Conservation (phyloP, 2,797 vertebrate species). For the Sebastes matsubarae region DNA sequence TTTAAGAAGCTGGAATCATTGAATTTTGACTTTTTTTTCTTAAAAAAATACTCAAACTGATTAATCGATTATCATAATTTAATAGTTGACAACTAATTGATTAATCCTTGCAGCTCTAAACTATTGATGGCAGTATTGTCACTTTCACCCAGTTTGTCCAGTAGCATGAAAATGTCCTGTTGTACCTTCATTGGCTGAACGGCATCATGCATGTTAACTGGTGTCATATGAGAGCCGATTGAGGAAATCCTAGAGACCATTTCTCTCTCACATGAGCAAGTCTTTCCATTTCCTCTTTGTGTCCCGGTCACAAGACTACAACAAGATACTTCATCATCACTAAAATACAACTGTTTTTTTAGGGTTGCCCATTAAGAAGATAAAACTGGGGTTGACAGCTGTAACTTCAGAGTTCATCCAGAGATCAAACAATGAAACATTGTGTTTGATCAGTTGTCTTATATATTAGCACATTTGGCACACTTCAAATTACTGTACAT, state of each 20-base stretch:
- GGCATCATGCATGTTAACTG: background rate
- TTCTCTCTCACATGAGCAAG: background rate
- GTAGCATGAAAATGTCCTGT: background rate
- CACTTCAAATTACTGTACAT: background rate
- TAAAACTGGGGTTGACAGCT: no score
- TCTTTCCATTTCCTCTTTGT: slow-evolving; percentile 1
- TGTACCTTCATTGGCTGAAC: background rate
- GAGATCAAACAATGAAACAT: no score
- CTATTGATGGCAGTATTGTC: background rate
- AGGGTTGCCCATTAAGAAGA: no score
- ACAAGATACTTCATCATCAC: background rate
- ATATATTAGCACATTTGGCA: background rate
- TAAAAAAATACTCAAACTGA: no score
- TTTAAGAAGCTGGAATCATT: no score
- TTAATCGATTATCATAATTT: no score
- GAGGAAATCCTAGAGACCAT: background rate
- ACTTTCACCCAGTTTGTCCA: background rate
- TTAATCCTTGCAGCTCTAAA: no score
- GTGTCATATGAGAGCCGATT: background rate
- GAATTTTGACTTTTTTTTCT: no score
- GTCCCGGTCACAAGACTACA: background rate
- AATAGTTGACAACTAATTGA: no score
- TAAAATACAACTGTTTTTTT: background rate
- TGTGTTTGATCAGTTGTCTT: no score
- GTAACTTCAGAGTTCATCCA: no score